phyloP scores from a whole-genome alignment of 2,113 vertebrate species.

The Azemiops feae region DNA sequence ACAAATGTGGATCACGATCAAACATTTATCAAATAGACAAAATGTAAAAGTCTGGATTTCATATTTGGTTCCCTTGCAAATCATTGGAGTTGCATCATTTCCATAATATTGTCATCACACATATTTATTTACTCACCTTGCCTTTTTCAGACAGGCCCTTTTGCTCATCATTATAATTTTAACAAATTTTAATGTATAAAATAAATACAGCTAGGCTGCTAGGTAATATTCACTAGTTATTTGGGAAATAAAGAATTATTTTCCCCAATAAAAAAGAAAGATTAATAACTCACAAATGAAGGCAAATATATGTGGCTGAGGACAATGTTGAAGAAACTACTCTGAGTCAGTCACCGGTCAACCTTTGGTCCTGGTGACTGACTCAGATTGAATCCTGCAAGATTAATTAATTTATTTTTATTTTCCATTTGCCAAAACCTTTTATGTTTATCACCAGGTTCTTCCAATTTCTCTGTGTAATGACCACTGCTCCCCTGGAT shows the following conservation, averaged over 20 bases:
- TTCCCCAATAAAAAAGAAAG: rapidly evolving
- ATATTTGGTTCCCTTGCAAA: no score
- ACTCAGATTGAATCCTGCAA: no score
- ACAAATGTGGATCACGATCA: neutral
- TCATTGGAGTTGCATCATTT: no score
- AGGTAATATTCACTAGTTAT: neutral
- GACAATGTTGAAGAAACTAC: no score
- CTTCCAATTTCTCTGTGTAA: neutral
- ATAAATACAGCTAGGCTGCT: neutral
- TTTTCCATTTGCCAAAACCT: no score
- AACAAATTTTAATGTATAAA: neutral
- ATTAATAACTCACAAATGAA: neutral
- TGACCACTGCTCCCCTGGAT: neutral
- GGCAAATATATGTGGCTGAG: no score
- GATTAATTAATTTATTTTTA: no score
- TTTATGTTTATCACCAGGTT: neutral
- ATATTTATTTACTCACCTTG: no score
- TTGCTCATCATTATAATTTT: neutral
- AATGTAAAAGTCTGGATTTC: no score
- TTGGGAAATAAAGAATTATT: neutral
- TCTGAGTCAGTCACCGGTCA: no score
- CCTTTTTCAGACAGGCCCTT: neutral
- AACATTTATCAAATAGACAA: neutral
- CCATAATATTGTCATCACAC: no score
- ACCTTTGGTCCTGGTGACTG: no score